phyloP scores from a whole-genome alignment of 2,888 invertebrate species.

The Himalopsyche kuldschensis region DNA sequence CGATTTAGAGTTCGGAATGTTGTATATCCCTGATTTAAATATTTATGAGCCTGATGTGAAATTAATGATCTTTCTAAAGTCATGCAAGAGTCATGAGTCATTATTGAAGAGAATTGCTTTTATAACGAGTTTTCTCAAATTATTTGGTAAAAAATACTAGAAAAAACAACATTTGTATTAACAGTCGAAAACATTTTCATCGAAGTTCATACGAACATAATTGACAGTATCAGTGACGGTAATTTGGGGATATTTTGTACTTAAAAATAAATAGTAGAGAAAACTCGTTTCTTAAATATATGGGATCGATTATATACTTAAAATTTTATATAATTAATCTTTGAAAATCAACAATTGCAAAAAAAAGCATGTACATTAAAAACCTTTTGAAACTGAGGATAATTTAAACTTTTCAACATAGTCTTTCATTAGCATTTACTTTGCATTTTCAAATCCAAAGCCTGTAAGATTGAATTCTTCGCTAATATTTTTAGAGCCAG shows the following conservation, averaged over 20 bases:
- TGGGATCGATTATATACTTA: too few species aligned
- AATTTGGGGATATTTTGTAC: too few species aligned
- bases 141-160: background rate
- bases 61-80: background rate
- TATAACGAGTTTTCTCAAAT: background rate
- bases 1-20: background rate
- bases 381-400: too few species aligned
- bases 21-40: background rate
- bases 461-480: background rate
- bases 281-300: too few species aligned
- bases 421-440: background rate
- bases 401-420: background rate
- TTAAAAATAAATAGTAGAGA: too few species aligned
- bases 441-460: background rate
- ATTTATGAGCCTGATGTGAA: background rate
- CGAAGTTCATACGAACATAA: too few species aligned
- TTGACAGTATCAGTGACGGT: too few species aligned
- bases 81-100: background rate
- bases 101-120: background rate
- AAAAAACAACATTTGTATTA: too few species aligned
- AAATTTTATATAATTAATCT: too few species aligned
- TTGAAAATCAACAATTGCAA: too few species aligned
- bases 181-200: too few species aligned
- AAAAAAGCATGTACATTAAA: too few species aligned
- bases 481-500: background rate